Conservation (phyloP, 2,888 invertebrate genomes). For the Ophioninae sp. region DNA sequence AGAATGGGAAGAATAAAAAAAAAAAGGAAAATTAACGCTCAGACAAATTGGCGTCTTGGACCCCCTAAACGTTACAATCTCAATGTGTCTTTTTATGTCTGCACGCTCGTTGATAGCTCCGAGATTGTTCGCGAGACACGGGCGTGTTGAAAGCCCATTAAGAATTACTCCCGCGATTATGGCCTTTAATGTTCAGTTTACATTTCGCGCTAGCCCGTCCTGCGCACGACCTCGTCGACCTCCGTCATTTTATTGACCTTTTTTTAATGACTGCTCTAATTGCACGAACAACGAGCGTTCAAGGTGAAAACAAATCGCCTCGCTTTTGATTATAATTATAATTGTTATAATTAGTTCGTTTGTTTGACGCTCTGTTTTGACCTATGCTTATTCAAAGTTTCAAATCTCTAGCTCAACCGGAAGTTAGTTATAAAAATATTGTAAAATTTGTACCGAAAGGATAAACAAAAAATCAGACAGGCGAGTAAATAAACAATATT, state of each 20-base stretch:
- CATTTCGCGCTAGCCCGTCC: background rate
- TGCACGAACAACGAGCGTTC: background rate
- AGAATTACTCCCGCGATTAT: slow-evolving; percentile 5
- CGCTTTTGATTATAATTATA: background rate
- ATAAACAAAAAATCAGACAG: no score
- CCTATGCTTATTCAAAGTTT: no score
- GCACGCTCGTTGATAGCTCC: slow-evolving; percentile 1
- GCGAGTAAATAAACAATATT: no score
- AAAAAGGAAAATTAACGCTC: slow-evolving; percentile 1
- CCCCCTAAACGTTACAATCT: slow-evolving; percentile 25
- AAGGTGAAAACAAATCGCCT: background rate
- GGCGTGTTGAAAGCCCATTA: slow-evolving; percentile 29
- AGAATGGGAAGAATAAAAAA: background rate
- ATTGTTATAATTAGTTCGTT: no score
- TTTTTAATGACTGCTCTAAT: background rate
- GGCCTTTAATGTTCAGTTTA: background rate
- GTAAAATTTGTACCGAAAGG: no score
- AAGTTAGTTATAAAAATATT: no score
- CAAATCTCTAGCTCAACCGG: no score
- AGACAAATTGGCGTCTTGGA: slow-evolving; percentile 45
- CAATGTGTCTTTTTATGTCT: slow-evolving; percentile 17
- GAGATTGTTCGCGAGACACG: slow-evolving; percentile 32
- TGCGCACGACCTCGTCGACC: background rate
- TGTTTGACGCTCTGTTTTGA: no score
- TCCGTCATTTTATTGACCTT: background rate